phyloP scores from a whole-genome alignment of 2,888 invertebrate species.

The Nowickia ferox region DNA sequence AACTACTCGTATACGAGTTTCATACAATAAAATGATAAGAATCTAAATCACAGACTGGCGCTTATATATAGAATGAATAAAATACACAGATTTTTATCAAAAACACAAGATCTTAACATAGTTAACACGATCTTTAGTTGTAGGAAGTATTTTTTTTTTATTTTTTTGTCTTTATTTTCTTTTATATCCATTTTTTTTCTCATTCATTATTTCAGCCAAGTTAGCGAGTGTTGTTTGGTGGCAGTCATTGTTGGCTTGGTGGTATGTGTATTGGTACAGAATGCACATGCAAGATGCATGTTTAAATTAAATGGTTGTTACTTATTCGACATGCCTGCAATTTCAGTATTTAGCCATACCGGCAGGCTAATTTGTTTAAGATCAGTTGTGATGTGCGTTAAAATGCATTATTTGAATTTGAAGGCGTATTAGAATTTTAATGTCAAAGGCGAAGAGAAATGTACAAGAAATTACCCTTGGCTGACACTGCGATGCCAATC shows the following conservation, averaged over 20 bases:
- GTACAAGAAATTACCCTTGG: no score
- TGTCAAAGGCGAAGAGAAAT: no score
- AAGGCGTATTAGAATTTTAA: no score
- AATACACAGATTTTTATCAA: constrained; percentile 69
- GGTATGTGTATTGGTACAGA: constrained; percentile 3
- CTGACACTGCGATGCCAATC: no score
- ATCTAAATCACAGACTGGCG: constrained; percentile 71
- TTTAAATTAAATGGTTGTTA: constrained; percentile 69
- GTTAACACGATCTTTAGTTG: constrained; percentile 71
- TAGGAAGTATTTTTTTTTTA: constrained; percentile 33
- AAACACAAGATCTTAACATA: constrained; percentile 70
- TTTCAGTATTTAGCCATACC: constrained; percentile 30
- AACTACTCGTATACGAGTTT: constrained; percentile 48
- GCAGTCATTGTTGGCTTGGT: constrained; percentile 6
- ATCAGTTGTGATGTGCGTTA: neutral
- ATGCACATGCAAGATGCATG: constrained; percentile 58
- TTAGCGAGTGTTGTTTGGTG: constrained; percentile 21
- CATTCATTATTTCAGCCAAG: constrained; percentile 28
- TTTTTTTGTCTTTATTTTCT: neutral
- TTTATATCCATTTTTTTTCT: neutral
- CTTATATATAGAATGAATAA: constrained; percentile 64
- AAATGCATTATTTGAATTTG: no score
- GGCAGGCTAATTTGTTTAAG: neutral
- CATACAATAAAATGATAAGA: constrained; percentile 69
- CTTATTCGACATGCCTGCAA: constrained; percentile 51